Base-by-base conservation (phyloP, 2,797 vertebrate species). In the Urosaurus nigricauda region DNA sequence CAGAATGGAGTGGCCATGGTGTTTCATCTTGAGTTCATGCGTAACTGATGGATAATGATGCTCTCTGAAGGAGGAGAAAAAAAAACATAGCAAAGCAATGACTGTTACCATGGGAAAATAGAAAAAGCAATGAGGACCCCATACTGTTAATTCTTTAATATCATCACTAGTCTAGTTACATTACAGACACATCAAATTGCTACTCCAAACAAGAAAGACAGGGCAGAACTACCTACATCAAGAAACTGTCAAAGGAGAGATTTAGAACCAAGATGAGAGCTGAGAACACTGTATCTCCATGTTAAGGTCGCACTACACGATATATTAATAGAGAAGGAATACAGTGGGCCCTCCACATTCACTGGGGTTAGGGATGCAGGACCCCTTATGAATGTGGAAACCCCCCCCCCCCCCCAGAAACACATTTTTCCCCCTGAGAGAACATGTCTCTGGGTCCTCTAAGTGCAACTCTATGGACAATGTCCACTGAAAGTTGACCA, bases 11-110 rank as follows among this genome's bases (percentile, higher is more conserved):
- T 29, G 88, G 90, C 86, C 86, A 93, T 12, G 5, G 90, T 86
- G 88, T 92, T 93, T 97, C 97, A 98, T 96, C 97, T 96, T 90
- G 97, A 95, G 96, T 94, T 97, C 97, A 97, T 96, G 70, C 94
- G 95, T 91, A 97, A 95, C 94, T 97, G 97, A 94, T 97, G 97
- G 92, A 97, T 97, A 94, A 97, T 89, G 96, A 98, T 94, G 83
- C 97, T 98, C 93, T 97, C 97, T 98, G 96, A 78, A n/a, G 96
- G 96, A 92, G 65, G 19, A 17, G 58, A 29, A 95, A 87, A 97
- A 96, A 92, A 97, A 89, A 77, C 77, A 89, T 2, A 96, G 24
- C 63, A 93, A 71, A 95, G 95, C 92, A 91, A 47, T 75, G 0
- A 53, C 47, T 2, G 88, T 95, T 89, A 91, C 79, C 35, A 70